Conservation (phyloP, 2,113 vertebrate species). For the Alosa alosa region DNA sequence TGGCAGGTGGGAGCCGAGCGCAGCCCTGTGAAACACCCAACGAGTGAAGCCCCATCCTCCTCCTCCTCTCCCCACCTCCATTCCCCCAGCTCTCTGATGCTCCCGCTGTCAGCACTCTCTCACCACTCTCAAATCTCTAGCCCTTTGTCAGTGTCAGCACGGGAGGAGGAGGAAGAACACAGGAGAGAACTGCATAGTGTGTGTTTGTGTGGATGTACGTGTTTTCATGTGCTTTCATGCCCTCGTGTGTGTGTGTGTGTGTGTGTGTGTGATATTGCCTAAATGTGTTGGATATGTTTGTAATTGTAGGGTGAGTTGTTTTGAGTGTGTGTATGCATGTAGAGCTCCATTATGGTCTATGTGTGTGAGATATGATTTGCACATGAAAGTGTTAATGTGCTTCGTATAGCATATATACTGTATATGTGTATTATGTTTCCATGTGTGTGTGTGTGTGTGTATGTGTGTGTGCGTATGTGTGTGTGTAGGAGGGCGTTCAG, state of each 20-base stretch:
- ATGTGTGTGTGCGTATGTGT: background rate
- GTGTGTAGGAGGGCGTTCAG: background rate
- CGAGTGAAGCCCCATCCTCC: background rate
- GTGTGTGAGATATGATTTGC: background rate
- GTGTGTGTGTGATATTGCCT: background rate
- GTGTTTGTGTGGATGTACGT: constrained; percentile 23
- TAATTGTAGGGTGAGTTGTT: background rate
- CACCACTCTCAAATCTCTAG: constrained; percentile 49
- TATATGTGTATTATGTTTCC: no score
- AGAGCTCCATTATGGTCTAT: background rate
- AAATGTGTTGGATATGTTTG: background rate
- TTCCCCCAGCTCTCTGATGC: constrained; percentile 24
- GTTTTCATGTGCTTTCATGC: background rate
- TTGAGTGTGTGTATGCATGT: background rate
- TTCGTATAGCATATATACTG: no score
- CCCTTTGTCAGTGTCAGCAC: constrained; percentile 62
- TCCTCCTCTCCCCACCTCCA: background rate
- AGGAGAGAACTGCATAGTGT: constrained; percentile 24
- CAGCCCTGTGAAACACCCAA: background rate
- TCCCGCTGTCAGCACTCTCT: constrained; percentile 61
- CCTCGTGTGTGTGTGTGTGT: background rate
- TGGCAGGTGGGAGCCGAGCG: constrained; percentile 60
- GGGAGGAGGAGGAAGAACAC: constrained; percentile 28
- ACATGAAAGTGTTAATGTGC: no score
- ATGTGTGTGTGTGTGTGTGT: background rate